Conservation (phyloP, 2,888 invertebrate genomes). For the Meteorus colon region DNA sequence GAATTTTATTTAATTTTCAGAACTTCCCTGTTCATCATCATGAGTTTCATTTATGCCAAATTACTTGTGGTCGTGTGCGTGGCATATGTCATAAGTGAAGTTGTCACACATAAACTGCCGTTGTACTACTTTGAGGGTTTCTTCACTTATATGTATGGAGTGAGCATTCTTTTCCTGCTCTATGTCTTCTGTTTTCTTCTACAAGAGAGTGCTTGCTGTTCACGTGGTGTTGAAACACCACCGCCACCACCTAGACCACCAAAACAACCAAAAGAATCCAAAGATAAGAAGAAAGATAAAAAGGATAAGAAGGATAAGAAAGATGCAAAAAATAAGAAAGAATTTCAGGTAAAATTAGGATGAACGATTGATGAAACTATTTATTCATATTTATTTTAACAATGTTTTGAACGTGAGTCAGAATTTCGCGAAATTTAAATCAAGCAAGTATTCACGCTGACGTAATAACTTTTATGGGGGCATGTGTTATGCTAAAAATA, state of each 20-base stretch:
- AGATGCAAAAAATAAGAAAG: conserved; percentile 74
- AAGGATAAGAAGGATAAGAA: conserved; percentile 77
- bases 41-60: conserved; percentile 97
- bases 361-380: neutral
- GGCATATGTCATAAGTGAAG: conserved; percentile 95
- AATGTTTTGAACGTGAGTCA: conserved; percentile 13
- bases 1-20: conserved; percentile 74
- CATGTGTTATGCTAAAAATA: conserved; percentile 50
- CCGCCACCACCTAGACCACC: conserved; percentile 80
- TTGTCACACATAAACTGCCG: conserved; percentile 93
- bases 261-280: conserved; percentile 80
- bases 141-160: conserved; percentile 94
- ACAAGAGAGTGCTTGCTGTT: conserved; percentile 92
- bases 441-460: conserved; percentile 43
- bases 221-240: conserved; percentile 76
- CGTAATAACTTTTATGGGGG: conserved; percentile 54
- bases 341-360: conserved; percentile 72
- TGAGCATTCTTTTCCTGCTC: conserved; percentile 92
- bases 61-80: conserved; percentile 94
- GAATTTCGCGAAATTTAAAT: conserved; percentile 11
- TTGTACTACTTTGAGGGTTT: conserved; percentile 96
- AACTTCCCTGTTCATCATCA: conserved; percentile 95
- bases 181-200: conserved; percentile 96
- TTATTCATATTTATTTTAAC: neutral
- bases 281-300: conserved; percentile 79